Percentiles rank a stretch among this genome's conserved stretches.
These are phyloP conservation scores for Hormaphis cornu DNA, from an alignment of 1,140 invertebrate species.

Conservation along the genomic window DNA sequence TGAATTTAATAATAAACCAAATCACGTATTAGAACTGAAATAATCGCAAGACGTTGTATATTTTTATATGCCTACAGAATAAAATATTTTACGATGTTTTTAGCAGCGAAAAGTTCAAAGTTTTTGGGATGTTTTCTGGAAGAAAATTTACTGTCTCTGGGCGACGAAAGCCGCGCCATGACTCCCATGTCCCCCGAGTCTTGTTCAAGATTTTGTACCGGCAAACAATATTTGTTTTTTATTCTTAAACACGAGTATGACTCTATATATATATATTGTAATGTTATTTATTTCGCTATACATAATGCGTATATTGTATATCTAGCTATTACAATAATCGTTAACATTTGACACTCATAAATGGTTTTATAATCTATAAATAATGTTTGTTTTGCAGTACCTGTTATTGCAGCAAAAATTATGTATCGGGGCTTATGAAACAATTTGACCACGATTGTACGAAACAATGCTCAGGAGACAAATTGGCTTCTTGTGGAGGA, in stretches of 20 bases:
- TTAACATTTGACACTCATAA: no score
- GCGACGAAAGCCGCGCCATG: background rate
- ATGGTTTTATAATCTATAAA: no score
- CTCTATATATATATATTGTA: background rate
- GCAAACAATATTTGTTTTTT: background rate
- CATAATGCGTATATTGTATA: no score
- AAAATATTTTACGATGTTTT: background rate
- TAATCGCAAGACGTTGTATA: no score
- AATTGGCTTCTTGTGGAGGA: background rate
- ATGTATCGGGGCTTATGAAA: constrained; percentile 8
- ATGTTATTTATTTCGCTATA: no score
- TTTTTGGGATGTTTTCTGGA: constrained; percentile 5
- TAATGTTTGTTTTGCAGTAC: background rate
- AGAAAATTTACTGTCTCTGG: constrained; percentile 1
- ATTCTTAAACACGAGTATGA: constrained; percentile 1
- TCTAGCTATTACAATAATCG: no score
- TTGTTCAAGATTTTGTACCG: background rate
- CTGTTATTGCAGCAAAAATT: constrained; percentile 17
- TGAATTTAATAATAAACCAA: no score
- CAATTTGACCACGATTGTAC: background rate
- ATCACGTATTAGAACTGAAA: no score
- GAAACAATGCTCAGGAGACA: background rate
- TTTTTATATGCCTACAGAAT: background rate
- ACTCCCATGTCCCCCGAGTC: background rate
- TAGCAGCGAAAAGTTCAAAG: background rate